Conservation (phyloP, 2,797 vertebrate genomes). For the Catharus ustulatus region DNA sequence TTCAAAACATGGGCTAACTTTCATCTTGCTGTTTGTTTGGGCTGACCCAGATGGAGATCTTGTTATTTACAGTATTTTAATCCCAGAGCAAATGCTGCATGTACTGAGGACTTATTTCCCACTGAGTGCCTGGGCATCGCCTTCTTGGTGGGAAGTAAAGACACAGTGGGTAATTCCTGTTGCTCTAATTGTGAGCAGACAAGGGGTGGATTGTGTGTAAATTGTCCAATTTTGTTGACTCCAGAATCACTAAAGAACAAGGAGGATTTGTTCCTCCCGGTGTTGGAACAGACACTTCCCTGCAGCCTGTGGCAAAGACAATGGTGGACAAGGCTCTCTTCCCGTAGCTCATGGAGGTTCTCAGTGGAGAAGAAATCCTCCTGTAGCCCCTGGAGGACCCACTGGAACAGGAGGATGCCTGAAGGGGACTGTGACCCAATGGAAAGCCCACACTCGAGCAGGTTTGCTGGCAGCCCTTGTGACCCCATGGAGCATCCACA, state of each 20-base stretch:
- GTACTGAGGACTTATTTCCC: not conserved
- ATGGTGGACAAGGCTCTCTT: not conserved
- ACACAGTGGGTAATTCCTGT: not conserved
- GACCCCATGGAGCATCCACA: not conserved
- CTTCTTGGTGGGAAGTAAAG: not conserved
- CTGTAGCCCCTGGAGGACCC: not conserved
- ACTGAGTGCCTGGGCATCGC: not conserved
- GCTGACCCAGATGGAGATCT: not conserved
- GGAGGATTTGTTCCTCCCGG: not conserved
- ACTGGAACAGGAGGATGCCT: not conserved
- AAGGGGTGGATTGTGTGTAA: not conserved
- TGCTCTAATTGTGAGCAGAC: not conserved
- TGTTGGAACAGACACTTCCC: not conserved
- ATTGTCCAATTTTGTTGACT: not conserved
- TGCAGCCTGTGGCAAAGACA: not conserved
- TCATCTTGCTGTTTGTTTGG: not conserved
- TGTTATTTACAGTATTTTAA: not conserved
- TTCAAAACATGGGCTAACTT: not conserved
- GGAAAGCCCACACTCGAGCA: accelerated
- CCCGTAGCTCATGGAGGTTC: not conserved
- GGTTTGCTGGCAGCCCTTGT: too few relatives aligned
- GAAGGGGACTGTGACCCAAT: not conserved
- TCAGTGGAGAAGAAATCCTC: not conserved
- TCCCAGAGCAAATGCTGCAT: not conserved
- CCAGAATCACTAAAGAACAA: not conserved